A percentile compares a stretch with the other conserved stretches of the same genome.
These are phyloP conservation scores for Drosophila oshimai DNA, from an alignment of 1,140 invertebrate species.

Conservation along the genomic window DNA sequence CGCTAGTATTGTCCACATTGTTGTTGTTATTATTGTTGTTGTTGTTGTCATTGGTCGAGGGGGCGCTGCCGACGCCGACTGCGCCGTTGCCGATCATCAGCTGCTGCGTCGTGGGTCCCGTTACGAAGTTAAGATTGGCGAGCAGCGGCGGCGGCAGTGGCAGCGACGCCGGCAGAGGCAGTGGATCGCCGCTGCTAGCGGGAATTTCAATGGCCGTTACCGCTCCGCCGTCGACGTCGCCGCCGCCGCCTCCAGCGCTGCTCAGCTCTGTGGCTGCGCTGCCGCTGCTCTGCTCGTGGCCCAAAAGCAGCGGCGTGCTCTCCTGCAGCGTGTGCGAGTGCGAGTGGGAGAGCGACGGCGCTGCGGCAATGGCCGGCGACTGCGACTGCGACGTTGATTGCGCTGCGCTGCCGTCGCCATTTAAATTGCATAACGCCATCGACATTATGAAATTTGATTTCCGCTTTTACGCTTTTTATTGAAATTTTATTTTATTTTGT, in stretches of 20 bases:
- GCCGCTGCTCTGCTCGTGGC: conserved; percentile 45
- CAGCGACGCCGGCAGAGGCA: conserved; percentile 11
- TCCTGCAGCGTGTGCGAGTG: conserved; percentile 36
- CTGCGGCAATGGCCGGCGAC: background rate
- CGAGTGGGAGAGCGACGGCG: background rate
- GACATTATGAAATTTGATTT: conserved; percentile 42
- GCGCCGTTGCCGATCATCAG: conserved; percentile 17
- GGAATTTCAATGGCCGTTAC: conserved; percentile 33
- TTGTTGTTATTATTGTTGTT: conserved; percentile 86
- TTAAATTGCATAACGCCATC: conserved; percentile 66
- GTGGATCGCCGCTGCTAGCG: background rate
- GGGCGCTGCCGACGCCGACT: conserved; percentile 42
- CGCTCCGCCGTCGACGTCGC: background rate
- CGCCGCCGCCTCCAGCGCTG: background rate
- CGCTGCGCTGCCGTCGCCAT: conserved; percentile 54
- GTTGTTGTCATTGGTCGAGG: conserved; percentile 71
- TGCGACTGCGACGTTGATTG: conserved; percentile 22
- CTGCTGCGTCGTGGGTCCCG: conserved; percentile 43
- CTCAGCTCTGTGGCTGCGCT: background rate
- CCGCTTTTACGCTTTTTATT: background rate
- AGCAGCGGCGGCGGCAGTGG: conserved; percentile 54
- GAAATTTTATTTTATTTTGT: background rate
- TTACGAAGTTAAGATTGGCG: conserved; percentile 54
- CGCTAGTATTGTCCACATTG: conserved; percentile 89
- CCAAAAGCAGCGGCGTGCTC: conserved; percentile 58